Evolutionary conservation across 2,888 invertebrate genomes (phyloP), one percentile per base, ranked within the genome.

Genomic region (Drosophila percnosoma): DNA sequence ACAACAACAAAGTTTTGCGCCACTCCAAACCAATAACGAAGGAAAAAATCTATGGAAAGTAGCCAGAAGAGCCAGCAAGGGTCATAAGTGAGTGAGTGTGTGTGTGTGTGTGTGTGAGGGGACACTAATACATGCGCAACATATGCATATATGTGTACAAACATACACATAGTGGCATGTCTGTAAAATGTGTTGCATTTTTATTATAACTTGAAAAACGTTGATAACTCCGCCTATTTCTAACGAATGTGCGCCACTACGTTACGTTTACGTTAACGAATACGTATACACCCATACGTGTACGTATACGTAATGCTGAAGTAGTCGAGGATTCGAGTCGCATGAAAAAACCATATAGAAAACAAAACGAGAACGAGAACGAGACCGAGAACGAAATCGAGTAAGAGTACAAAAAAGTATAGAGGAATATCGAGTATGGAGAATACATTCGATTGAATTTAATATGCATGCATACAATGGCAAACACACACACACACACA

Each of bases 191-290:
- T 89, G 91, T 87, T 91, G 91, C 91, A 91, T 91, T 91, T 91
- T 91, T 92, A 91, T 92, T 91, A 91, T 90, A 91, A 91, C 92
- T 91, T 91, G 90, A 91, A 91, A 90, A 91, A 90, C 91, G 91
- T 91, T 90, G 92, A 91, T 92, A 91, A 91, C 91, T 92, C 91
- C 92, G 91, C 91, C 91, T 91, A 91, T 91, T 91, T 89, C 90
- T 88, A 91, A 80, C 87, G 90, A 85, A 91, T 86, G 77, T 76
- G 79, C 78, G 65, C 62, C 31, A 63, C 64, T 62, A 78, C 68
- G 70, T 73, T 74, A 86, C 84, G 75, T 76, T 63, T 70, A 82
- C 82, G 82, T 78, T 45, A 45, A 63, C 33, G 64, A 8, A 55
- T 68, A 81, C 82, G 76, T 83, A 83, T 68, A 31, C 10, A 31